Conservation (phyloP, 2,888 invertebrate species). For the Corbicula japonica region DNA sequence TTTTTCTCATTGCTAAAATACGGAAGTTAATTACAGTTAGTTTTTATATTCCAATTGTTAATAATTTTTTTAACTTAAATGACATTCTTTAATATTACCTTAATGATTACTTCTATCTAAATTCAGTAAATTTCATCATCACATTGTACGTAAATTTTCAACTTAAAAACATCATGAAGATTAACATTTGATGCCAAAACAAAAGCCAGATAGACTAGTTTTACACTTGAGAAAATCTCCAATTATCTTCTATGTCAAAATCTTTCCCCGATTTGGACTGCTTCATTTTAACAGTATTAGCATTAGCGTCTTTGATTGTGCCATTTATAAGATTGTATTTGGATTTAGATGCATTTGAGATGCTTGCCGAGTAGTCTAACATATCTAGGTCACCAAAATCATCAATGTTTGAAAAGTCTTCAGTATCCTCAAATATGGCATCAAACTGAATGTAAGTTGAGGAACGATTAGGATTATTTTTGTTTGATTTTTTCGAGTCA, state of each 20-base stretch:
- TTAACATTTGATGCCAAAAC: too few relatives aligned
- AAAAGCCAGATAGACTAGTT: too few relatives aligned
- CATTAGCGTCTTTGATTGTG: constrained; percentile 54
- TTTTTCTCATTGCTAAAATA: too few relatives aligned
- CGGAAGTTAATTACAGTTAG: too few relatives aligned
- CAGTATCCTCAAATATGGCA: constrained; percentile 81
- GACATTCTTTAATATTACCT: too few relatives aligned
- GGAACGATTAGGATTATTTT: constrained; percentile 73
- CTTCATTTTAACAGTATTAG: constrained; percentile 56
- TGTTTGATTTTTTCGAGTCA: constrained; percentile 62
- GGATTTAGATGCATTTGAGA: constrained; percentile 51
- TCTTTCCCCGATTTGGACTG: constrained; percentile 68
- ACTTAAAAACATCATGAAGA: too few relatives aligned
- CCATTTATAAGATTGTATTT: constrained; percentile 60
- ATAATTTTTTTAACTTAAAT: too few relatives aligned
- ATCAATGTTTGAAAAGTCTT: constrained; percentile 72
- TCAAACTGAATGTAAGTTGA: constrained; percentile 83
- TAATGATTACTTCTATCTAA: too few relatives aligned
- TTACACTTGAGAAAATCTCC: constrained; percentile 72
- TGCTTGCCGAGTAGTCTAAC: constrained; percentile 45
- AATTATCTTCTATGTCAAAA: constrained; percentile 70
- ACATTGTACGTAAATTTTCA: too few relatives aligned
- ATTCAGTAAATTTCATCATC: too few relatives aligned
- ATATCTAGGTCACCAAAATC: constrained; percentile 42
- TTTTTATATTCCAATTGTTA: too few relatives aligned